A percentile compares a stretch with the other conserved stretches of the same genome.
These are phyloP conservation scores for Keiferia lycopersicella DNA, from an alignment of 2,888 invertebrate genomes.

Conservation along the genomic window DNA sequence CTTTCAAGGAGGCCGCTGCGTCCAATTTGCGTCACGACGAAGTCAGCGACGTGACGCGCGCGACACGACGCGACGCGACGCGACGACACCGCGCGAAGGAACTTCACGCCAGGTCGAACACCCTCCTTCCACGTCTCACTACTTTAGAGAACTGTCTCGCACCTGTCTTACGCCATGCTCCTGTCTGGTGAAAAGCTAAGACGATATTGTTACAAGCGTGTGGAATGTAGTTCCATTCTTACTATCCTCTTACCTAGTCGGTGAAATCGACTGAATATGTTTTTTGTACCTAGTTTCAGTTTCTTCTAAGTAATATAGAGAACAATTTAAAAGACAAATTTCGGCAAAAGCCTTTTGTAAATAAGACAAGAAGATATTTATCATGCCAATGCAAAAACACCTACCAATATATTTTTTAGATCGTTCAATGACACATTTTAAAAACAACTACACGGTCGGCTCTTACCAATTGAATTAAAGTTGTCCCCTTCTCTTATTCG, in stretches of 20 bases:
- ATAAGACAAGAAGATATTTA: no score
- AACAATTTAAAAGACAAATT: no score
- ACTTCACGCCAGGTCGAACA: not conserved
- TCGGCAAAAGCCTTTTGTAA: no score
- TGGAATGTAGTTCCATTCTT: not conserved
- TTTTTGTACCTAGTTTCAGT: no score
- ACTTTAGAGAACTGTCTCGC: constrained; percentile 1
- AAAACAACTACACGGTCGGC: not conserved
- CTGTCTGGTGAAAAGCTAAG: not conserved
- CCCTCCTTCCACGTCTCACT: not conserved
- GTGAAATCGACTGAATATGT: no score
- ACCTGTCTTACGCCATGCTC: constrained; percentile 17
- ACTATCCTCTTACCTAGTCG: no score
- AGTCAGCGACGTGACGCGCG: not conserved
- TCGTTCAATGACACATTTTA: no score
- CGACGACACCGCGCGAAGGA: not conserved
- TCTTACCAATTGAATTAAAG: not conserved
- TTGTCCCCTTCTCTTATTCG: not conserved
- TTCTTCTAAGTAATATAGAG: no score
- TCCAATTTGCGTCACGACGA: constrained; percentile 14
- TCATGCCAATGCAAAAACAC: no score
- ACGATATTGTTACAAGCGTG: not conserved
- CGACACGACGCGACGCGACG: not conserved
- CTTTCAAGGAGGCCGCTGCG: constrained; percentile 21
- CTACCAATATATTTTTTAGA: no score